Evolutionary conservation across 2,797 vertebrate species (phyloP).

Genomic region (Clarias pachynema): DNA sequence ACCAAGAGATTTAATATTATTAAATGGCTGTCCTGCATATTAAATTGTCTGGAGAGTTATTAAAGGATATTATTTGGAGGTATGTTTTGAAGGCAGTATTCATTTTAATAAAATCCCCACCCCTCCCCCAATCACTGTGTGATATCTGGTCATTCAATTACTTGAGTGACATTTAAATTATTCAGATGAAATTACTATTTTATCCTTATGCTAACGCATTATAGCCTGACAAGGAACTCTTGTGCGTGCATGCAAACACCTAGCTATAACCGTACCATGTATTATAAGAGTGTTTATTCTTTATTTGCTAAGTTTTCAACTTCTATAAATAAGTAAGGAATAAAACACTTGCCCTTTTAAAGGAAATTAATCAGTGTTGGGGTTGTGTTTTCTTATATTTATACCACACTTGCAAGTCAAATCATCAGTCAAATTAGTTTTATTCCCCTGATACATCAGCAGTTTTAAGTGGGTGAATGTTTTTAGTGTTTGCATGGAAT

Average conservation of each 20-base stretch:
- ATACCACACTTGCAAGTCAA: neutral
- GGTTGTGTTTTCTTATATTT: neutral
- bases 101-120: neutral
- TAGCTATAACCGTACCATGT: neutral
- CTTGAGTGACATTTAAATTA: slow-evolving; percentile 19
- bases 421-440: neutral
- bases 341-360: neutral
- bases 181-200: neutral
- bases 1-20: slow-evolving; percentile 49
- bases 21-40: slow-evolving; percentile 46
- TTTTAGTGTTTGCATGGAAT: neutral
- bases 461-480: neutral
- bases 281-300: neutral
- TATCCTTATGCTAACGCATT: neutral
- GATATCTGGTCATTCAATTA: neutral
- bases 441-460: neutral
- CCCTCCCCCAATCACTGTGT: neutral
- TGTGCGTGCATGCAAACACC: neutral
- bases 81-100: neutral
- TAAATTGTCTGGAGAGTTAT: neutral
- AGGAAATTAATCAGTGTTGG: neutral
- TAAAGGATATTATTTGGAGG: slow-evolving; percentile 25
- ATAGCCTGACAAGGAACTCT: neutral
- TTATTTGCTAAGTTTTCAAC: neutral
- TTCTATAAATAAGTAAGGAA: neutral